Conservation (phyloP, 1,140 invertebrate species). For the Trichonephila inaurata region DNA sequence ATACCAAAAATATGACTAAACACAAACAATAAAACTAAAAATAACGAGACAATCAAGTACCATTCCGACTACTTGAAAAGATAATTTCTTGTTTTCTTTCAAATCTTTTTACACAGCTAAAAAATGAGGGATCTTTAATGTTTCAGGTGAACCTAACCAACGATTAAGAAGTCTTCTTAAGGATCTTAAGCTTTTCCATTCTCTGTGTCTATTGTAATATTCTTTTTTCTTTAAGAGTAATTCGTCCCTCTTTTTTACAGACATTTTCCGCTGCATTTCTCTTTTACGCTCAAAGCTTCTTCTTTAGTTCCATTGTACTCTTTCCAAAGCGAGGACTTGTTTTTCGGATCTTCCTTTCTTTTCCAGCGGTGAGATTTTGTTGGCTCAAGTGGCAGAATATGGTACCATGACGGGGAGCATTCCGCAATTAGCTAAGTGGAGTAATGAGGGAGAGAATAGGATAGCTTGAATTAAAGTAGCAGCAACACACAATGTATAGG, state of each 20-base stretch:
- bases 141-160: constrained; percentile 30
- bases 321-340: constrained; percentile 16
- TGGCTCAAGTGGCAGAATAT: background rate
- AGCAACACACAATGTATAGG: too few species aligned
- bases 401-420: background rate
- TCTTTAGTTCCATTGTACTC: background rate
- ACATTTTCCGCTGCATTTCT: constrained; percentile 34
- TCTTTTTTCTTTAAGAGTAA: background rate
- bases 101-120: background rate
- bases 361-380: background rate
- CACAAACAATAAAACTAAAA: constrained; percentile 28
- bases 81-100: background rate
- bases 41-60: constrained; percentile 5
- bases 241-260: background rate
- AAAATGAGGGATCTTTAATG: background rate
- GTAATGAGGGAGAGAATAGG: background rate
- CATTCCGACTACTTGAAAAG: background rate
- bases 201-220: background rate
- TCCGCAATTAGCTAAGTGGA: constrained; percentile 9
- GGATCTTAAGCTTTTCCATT: background rate
- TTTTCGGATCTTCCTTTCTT: background rate
- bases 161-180: constrained; percentile 40
- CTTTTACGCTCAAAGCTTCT: background rate
- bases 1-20: background rate
- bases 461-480: background rate